These are phyloP conservation scores for Hermaeophaga mercurialis DNA, from an alignment of 2,888 invertebrate genomes.

Conservation along the genomic window DNA sequence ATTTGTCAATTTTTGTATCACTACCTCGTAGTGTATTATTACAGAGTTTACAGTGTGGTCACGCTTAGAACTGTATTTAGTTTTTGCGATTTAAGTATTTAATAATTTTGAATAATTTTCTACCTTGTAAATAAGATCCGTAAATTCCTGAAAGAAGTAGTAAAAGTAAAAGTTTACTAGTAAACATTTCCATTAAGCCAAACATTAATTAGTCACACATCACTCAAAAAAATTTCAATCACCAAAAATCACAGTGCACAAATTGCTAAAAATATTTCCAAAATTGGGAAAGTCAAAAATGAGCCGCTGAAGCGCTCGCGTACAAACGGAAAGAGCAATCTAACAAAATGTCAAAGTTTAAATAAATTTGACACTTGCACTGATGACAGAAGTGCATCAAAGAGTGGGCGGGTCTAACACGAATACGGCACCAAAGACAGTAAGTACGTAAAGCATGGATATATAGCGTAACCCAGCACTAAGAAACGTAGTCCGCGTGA, in stretches of 20 bases:
- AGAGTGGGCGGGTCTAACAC: constrained; percentile 48
- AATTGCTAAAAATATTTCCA: constrained; percentile 7
- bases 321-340: not conserved
- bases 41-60: too few species aligned
- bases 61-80: too few species aligned
- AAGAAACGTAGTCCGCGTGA: constrained; percentile 48
- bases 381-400: constrained; percentile 21
- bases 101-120: not conserved
- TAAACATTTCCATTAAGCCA: constrained; percentile 14
- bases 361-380: constrained; percentile 25
- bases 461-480: constrained; percentile 26
- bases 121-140: constrained; percentile 30
- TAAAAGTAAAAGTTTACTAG: constrained; percentile 9
- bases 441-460: constrained; percentile 26
- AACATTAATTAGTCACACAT: constrained; percentile 30
- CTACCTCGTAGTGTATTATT: too few species aligned
- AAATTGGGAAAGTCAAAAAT: constrained; percentile 25
- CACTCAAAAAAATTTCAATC: constrained; percentile 21
- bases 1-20: too few species aligned
- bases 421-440: constrained; percentile 40
- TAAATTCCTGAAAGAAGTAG: constrained; percentile 8
- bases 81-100: too few species aligned
- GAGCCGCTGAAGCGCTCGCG: constrained; percentile 1
- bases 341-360: not conserved
- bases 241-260: constrained; percentile 25